Base-by-base conservation (phyloP, 2,888 invertebrate species). In the Dicyrtoma fusca region DNA sequence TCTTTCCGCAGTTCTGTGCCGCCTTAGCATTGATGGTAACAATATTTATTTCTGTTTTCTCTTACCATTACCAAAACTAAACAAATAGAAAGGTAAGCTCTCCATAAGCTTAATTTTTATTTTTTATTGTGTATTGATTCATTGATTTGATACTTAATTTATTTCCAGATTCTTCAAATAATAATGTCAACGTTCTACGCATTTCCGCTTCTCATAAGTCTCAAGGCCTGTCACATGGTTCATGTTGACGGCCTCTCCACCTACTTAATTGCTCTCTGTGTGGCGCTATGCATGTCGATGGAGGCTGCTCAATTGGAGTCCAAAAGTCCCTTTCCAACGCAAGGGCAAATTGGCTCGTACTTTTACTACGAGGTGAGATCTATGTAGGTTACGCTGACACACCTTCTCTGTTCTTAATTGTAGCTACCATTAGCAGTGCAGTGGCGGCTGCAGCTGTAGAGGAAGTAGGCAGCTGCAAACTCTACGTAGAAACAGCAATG, bases 151-250 rank as follows among this genome's bases (percentile, higher is more conserved):
- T 51, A 51, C 17, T n/a, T 11, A 14, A 34, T 11, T 62, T n/a
- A n/a, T 23, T 59, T 44, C 11, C 44, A 71, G 64, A 44, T 71
- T 11, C 23, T 64, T 4, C 71, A 71, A 55, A 25, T n/a, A 19
- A 19, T 71, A 8, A 19, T 71, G 25, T 64, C 71, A 11, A 1
- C 57, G 2, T 64, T 71, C 42, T 71, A 71, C 57, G 64, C 64
- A 11, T 64, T 71, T 25, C 71, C 71, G 14, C 19, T 71, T 6
- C 11, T 57, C 11, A 71, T 71, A 64, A 45, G 42, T 6, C 26
- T 71, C 4, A 14, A 51, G 0, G 71, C 71, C 21, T 71, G 71
- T n/a, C 64, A 64, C 44, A 42, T 63, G 19, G 64, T 71, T 25
- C 53, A 42, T 11, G 71, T 71, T 1, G 70, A 70, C 19, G 70